Evolutionary conservation across 23 tunicate genomes (phyloP), one percentile per base, ranked within the genome.

Genomic region (Halocynthia roretzi): DNA sequence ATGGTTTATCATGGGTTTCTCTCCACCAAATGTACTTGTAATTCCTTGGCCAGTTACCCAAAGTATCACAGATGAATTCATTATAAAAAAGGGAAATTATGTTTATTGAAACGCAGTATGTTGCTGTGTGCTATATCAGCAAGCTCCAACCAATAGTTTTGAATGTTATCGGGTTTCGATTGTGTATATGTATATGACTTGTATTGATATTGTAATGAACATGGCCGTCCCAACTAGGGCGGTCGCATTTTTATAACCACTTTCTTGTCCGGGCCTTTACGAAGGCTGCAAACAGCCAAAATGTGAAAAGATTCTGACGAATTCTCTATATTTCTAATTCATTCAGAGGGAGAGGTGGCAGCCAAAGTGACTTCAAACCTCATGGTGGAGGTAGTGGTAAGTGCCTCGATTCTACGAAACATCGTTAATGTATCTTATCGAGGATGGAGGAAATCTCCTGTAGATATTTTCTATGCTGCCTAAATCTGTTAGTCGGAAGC

Each of bases 381-480:
- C 83, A 74, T 55, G 88, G 83, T 68, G 83, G 88, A 70, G 88
- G 88, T 56, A 83, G 62, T 54, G 88, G 88, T 84, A 80, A 84
- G 88, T 84, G 72, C 88, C 88, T 67, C 83, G 63, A 67, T 18
- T 75, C 6, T 51, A 15, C 9, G 2, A 65, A 65, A 15, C 48
- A 65, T 58, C 17, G 63, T 58, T 14, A n/a, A 58, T 58, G 17
- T 20, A 10, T 15, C 10, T 10, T 65, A 20, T 48, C 31, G 48
- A 65, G 70, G 70, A 48, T 11, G 48, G 31, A 65, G 31, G 70
- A 5, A 65, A 65, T 5, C 31, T 20, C 5, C 63, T 58, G 63
- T 58, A 58, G 15, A 58, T 58, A 31, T 31, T 31, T 31, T 31
- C 44, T 31, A 31, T 31, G 44, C 44, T 31, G 44, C 44, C 44